A percentile compares a stretch with the other conserved stretches of the same genome.
These are phyloP conservation scores for Teleogryllus occipitalis DNA, from an alignment of 1,140 invertebrate genomes.

Conservation along the genomic window DNA sequence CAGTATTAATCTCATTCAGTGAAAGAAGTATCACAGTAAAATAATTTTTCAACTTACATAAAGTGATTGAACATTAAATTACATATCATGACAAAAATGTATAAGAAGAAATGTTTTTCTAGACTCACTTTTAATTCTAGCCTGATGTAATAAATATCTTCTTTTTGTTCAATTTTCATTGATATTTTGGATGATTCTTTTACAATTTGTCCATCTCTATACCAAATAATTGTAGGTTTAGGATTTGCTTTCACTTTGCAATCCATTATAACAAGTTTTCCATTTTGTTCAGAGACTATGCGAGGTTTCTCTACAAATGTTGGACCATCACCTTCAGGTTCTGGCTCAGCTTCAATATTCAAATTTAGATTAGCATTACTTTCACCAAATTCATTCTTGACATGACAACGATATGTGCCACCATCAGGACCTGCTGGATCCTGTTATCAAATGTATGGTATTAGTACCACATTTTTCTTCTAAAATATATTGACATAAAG, in stretches of 20 bases:
- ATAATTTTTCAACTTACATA: background rate
- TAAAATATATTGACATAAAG: too few species aligned
- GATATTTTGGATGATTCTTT: conserved; percentile 71
- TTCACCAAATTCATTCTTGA: conserved; percentile 94
- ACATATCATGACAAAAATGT: background rate
- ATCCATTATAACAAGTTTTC: conserved; percentile 96
- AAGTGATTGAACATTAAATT: background rate
- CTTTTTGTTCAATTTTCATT: conserved; percentile 67
- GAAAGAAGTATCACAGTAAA: background rate
- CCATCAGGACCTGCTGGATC: conserved; percentile 91
- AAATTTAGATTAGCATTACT: conserved; percentile 96
- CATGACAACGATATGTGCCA: conserved; percentile 94
- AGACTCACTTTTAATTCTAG: conserved; percentile 66
- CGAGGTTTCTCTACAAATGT: conserved; percentile 97
- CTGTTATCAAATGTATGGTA: conserved; percentile 36
- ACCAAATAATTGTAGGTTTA: conserved; percentile 91
- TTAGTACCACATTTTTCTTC: background rate
- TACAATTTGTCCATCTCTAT: conserved; percentile 66
- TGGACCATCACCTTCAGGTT: conserved; percentile 87
- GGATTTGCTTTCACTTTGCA: conserved; percentile 91
- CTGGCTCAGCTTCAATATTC: conserved; percentile 92
- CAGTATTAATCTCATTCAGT: background rate
- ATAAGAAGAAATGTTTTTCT: background rate
- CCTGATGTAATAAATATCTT: conserved; percentile 82
- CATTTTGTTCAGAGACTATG: conserved; percentile 89